Evolutionary conservation across 1,140 invertebrate species (phyloP).

Genomic region (Diorhabda sublineata): DNA sequence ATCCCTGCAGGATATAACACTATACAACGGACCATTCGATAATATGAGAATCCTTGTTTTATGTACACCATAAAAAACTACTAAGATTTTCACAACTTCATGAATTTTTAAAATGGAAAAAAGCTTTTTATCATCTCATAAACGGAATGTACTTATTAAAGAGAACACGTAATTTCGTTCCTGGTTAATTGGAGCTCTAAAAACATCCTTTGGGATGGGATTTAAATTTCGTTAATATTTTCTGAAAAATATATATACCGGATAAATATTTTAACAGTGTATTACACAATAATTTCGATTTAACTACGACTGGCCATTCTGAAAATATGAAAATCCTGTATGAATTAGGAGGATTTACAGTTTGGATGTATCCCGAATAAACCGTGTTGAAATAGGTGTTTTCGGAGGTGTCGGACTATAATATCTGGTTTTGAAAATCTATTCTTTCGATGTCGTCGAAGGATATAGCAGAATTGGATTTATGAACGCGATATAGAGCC

Average conservation of each 20-base stretch:
- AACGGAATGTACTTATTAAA: too few species aligned
- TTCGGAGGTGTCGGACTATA: background rate
- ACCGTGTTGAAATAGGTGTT: background rate
- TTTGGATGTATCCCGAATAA: background rate
- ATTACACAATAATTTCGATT: too few species aligned
- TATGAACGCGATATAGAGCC: background rate
- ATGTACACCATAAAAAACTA: background rate
- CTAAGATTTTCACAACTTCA: background rate
- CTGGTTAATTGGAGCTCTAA: too few species aligned
- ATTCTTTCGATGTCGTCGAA: background rate
- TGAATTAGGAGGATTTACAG: background rate
- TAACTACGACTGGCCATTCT: background rate
- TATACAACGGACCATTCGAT: background rate
- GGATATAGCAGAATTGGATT: background rate
- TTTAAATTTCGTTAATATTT: too few species aligned
- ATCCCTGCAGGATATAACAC: background rate
- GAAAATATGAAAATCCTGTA: too few species aligned
- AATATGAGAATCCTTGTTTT: conserved; percentile 10
- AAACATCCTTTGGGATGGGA: too few species aligned
- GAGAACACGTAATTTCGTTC: too few species aligned
- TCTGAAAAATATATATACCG: too few species aligned
- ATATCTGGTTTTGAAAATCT: background rate
- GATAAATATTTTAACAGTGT: too few species aligned
- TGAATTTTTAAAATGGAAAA: too few species aligned
- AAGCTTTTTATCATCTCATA: too few species aligned